Conservation (phyloP, 1,140 invertebrate genomes). For the Cydia pomonella region DNA sequence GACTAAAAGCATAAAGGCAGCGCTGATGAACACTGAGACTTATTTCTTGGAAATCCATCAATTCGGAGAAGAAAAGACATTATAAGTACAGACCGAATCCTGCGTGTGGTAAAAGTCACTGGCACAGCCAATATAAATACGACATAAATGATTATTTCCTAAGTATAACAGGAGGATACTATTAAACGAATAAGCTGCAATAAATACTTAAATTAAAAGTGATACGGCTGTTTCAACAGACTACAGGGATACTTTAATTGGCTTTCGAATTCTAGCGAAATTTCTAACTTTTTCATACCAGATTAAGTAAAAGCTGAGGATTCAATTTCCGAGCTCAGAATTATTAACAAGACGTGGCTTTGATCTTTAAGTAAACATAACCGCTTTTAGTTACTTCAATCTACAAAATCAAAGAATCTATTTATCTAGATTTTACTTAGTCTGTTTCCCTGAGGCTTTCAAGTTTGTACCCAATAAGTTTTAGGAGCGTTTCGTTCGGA, state of each 20-base stretch:
- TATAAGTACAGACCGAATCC: too few species aligned
- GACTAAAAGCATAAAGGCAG: too few species aligned
- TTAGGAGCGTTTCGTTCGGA: not conserved
- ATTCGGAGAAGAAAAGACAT: too few species aligned
- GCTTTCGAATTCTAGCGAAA: not conserved
- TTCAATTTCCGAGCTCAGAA: not conserved
- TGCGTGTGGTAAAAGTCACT: too few species aligned
- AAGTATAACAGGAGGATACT: too few species aligned
- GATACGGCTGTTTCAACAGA: too few species aligned
- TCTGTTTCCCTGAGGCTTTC: not conserved
- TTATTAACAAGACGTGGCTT: not conserved
- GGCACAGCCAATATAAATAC: too few species aligned
- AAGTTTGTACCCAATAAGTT: not conserved
- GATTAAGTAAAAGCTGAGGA: not conserved
- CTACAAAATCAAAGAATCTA: not conserved
- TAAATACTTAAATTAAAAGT: too few species aligned
- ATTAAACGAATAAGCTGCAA: too few species aligned
- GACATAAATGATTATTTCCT: too few species aligned
- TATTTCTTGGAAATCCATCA: too few species aligned
- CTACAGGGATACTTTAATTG: not conserved
- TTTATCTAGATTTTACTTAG: not conserved
- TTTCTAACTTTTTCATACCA: not conserved
- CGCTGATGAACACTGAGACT: too few species aligned
- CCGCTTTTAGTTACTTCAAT: not conserved
- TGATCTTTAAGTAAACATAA: conserved; percentile 10